A percentile compares a stretch with the other conserved stretches of the same genome.
phyloP scores from a whole-genome alignment of 2,113 vertebrate species.

The Ammodramus savannarum region DNA sequence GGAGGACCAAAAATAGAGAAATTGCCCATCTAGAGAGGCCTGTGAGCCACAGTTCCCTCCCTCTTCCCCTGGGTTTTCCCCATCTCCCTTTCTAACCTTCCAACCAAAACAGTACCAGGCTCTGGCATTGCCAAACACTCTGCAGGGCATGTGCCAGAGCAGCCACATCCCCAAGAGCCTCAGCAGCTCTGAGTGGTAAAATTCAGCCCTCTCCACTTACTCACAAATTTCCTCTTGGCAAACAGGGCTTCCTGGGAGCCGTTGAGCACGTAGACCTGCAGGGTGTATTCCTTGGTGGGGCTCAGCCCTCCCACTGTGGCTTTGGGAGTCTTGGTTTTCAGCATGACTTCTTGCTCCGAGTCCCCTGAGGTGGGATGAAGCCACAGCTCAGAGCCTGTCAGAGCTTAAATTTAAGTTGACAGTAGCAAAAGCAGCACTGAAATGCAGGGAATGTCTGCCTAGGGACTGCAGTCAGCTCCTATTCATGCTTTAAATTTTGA shows the following conservation, averaged over 20 bases:
- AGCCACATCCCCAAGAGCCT: background rate
- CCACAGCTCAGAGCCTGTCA: background rate
- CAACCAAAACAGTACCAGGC: background rate
- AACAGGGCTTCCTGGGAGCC: slow-evolving; percentile 82
- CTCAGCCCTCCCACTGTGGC: slow-evolving; percentile 88
- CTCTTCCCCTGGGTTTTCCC: background rate
- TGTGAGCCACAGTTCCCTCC: background rate
- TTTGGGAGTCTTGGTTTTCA: slow-evolving; percentile 87
- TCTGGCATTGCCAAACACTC: background rate
- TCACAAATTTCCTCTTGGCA: slow-evolving; percentile 87
- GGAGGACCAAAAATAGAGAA: background rate
- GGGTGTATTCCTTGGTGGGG: slow-evolving; percentile 82
- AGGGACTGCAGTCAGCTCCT: background rate
- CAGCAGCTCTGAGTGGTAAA: background rate
- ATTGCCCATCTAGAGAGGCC: background rate
- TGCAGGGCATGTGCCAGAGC: background rate
- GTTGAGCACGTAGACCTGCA: slow-evolving; percentile 85
- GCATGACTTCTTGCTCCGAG: slow-evolving; percentile 88
- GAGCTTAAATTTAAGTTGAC: slow-evolving; percentile 8
- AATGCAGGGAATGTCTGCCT: slow-evolving; percentile 38
- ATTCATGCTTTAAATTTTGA: background rate
- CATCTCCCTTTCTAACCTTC: background rate
- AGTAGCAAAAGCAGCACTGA: background rate
- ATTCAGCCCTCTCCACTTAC: slow-evolving; percentile 72
- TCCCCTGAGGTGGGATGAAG: slow-evolving; percentile 73